phyloP scores from a whole-genome alignment of 1,140 invertebrate genomes.

The Microvelia longipes region DNA sequence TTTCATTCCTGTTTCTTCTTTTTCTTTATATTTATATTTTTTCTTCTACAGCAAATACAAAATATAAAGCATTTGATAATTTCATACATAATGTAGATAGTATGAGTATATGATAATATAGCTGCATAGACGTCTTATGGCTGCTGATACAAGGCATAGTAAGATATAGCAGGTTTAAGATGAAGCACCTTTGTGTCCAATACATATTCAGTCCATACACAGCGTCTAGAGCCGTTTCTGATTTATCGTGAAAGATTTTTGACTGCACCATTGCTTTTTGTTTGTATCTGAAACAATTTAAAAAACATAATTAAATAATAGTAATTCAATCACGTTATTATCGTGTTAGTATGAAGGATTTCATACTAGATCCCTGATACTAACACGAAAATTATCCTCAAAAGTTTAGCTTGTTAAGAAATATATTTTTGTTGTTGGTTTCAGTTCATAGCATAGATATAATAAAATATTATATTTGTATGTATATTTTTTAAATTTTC shows the following conservation, averaged over 20 bases:
- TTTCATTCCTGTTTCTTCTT: too few species aligned
- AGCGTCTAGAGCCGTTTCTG: slow-evolving; percentile 31
- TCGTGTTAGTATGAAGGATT: too few species aligned
- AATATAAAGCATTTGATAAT: background rate
- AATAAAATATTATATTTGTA: too few species aligned
- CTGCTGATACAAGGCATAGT: slow-evolving; percentile 41
- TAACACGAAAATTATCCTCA: too few species aligned
- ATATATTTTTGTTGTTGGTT: too few species aligned
- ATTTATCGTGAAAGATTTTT: slow-evolving; percentile 7
- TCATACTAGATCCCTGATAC: too few species aligned
- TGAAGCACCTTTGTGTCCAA: slow-evolving; percentile 38
- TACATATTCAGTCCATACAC: slow-evolving; percentile 46
- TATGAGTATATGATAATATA: background rate
- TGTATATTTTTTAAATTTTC: too few species aligned
- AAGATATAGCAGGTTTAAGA: slow-evolving; percentile 37
- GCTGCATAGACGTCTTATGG: slow-evolving; percentile 35
- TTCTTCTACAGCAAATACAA: too few species aligned
- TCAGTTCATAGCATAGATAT: too few species aligned
- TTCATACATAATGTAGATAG: background rate
- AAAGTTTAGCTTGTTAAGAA: too few species aligned
- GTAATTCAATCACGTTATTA: too few species aligned
- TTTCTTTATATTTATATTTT: too few species aligned
- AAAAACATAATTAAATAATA: background rate
- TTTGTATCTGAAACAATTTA: background rate
- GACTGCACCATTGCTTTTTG: background rate